Conservation (phyloP, 1,140 invertebrate species). For the Philotrypesis tridentata region DNA sequence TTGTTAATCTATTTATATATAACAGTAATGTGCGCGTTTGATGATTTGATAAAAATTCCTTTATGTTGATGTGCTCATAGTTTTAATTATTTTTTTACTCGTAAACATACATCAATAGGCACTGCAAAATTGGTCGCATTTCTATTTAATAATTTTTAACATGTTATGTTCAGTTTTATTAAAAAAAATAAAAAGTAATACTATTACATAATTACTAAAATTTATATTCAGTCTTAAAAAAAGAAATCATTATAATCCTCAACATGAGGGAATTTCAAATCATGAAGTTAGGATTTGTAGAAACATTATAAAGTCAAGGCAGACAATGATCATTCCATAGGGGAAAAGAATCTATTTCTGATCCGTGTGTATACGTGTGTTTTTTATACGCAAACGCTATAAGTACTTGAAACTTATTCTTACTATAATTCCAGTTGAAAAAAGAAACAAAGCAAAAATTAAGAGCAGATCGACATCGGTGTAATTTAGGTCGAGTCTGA, state of each 20-base stretch:
- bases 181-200: background rate
- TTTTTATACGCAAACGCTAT: slow-evolving; percentile 64
- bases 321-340: slow-evolving; percentile 31
- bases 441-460: slow-evolving; percentile 8
- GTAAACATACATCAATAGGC: no score
- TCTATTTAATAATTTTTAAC: no score
- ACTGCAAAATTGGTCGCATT: background rate
- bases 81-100: no score
- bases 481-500: slow-evolving; percentile 5
- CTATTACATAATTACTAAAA: no score
- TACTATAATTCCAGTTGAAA: slow-evolving; percentile 52
- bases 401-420: slow-evolving; percentile 58
- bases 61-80: background rate
- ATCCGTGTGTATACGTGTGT: slow-evolving; percentile 65
- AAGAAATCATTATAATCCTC: background rate
- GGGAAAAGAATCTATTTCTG: slow-evolving; percentile 61
- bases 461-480: slow-evolving; percentile 2
- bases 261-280: slow-evolving; percentile 21
- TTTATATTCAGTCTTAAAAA: no score
- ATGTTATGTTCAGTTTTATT: no score
- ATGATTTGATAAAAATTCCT: slow-evolving; percentile 31
- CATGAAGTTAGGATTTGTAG: background rate
- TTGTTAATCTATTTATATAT: slow-evolving; percentile 40
- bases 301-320: slow-evolving; percentile 31
- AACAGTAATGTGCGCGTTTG: slow-evolving; percentile 31